phyloP scores from a whole-genome alignment of 2,797 vertebrate species.

The Spinus pinus region DNA sequence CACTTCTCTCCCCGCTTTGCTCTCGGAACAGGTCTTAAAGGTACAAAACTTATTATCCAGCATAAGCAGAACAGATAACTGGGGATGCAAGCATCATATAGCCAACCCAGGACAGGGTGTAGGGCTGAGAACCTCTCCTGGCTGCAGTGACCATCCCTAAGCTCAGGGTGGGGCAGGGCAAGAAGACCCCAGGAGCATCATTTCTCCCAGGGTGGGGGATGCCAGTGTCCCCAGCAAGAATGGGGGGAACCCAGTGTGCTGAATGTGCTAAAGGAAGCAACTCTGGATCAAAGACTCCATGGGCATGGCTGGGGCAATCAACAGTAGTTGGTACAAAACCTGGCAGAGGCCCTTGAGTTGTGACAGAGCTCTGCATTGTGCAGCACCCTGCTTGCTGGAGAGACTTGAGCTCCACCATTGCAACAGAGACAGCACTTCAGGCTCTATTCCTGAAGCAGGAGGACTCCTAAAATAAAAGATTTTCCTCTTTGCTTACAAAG shows the following conservation, averaged over 20 bases:
- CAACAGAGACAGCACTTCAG: neutral
- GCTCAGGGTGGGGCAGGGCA: neutral
- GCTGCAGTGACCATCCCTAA: neutral
- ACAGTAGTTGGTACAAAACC: neutral
- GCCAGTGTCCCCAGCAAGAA: neutral
- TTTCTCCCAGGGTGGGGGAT: neutral
- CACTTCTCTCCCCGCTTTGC: neutral
- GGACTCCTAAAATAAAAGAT: neutral
- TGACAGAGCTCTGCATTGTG: neutral
- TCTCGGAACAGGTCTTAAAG: neutral
- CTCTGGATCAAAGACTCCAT: neutral
- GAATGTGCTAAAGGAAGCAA: neutral
- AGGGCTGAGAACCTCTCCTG: neutral
- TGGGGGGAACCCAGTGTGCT: rapidly evolving
- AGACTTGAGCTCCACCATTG: neutral
- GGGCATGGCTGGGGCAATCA: neutral
- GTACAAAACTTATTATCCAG: neutral
- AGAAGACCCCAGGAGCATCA: rapidly evolving
- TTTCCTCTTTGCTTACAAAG: neutral
- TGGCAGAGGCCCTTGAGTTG: neutral
- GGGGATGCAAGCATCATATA: neutral
- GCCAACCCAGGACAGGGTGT: neutral
- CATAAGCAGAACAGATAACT: neutral
- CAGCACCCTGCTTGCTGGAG: neutral
- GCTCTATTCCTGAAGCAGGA: neutral